Conservation (phyloP, 2,113 vertebrate species). For the Entosphenus tridentatus region DNA sequence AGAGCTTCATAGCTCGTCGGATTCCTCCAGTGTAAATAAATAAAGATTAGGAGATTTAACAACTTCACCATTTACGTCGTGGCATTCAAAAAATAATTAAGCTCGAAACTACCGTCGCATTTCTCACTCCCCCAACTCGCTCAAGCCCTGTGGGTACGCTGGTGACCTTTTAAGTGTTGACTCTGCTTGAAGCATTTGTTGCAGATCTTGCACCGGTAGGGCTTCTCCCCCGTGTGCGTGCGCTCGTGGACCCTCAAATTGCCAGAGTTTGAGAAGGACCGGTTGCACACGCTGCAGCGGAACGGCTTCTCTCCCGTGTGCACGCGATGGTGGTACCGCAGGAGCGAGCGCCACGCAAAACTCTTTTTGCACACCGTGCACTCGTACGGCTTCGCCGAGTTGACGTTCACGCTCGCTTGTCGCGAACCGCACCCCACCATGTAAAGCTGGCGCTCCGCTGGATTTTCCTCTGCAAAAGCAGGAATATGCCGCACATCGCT, state of each 20-base stretch:
- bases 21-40: no score
- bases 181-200: neutral
- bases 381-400: neutral
- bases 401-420: no score
- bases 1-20: no score
- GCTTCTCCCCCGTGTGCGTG: slow-evolving; percentile 5
- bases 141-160: neutral
- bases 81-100: no score
- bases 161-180: neutral
- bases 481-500: no score
- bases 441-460: no score
- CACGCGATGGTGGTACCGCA: neutral
- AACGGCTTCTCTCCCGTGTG: slow-evolving; percentile 1
- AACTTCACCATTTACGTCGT: no score
- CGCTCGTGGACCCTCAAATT: neutral
- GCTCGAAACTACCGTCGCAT: no score
- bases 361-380: neutral
- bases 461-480: no score
- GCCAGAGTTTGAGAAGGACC: neutral
- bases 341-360: neutral
- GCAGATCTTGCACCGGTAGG: slow-evolving; percentile 4
- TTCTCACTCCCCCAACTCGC: no score
- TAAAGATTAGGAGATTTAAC: no score
- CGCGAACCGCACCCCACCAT: no score
- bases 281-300: neutral